These are phyloP conservation scores for Tolypeutes matacus DNA, from an alignment of 2,797 vertebrate genomes.

Conservation along the genomic window DNA sequence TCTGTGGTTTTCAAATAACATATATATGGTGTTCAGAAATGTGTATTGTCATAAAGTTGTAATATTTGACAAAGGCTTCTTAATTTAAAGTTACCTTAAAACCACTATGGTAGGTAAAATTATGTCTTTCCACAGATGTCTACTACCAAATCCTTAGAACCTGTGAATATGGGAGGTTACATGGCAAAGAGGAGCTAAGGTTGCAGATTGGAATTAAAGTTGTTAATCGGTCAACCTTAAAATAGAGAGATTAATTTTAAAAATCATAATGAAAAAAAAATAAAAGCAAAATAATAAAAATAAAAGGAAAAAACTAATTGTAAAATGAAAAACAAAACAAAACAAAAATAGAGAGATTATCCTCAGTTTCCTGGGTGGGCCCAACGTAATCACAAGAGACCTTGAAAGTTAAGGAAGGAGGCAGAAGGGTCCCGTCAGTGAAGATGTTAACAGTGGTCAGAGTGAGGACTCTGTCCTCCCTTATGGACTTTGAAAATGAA, in stretches of 20 bases:
- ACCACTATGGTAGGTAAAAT: background rate
- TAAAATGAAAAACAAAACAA: too few relatives aligned
- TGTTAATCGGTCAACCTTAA: background rate
- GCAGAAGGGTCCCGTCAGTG: background rate
- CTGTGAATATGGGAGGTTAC: background rate
- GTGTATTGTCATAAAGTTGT: background rate
- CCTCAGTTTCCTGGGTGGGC: background rate
- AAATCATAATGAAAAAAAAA: too few relatives aligned
- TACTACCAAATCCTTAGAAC: background rate
- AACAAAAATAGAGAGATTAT: background rate
- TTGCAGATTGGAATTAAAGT: background rate
- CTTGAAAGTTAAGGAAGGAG: background rate
- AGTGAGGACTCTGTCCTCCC: background rate
- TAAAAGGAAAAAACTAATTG: too few relatives aligned
- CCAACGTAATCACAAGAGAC: background rate
- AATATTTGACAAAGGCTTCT: background rate
- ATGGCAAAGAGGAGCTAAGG: background rate
- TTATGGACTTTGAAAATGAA: background rate
- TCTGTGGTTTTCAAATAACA: background rate
- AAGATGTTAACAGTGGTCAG: background rate
- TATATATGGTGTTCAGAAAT: background rate
- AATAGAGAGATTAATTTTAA: background rate
- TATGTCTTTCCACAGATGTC: accelerated
- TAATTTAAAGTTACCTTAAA: background rate
- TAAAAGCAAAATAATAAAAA: too few relatives aligned